Evolutionary conservation across 2,888 invertebrate species (phyloP).

Genomic region (Clitarchus hookeri): DNA sequence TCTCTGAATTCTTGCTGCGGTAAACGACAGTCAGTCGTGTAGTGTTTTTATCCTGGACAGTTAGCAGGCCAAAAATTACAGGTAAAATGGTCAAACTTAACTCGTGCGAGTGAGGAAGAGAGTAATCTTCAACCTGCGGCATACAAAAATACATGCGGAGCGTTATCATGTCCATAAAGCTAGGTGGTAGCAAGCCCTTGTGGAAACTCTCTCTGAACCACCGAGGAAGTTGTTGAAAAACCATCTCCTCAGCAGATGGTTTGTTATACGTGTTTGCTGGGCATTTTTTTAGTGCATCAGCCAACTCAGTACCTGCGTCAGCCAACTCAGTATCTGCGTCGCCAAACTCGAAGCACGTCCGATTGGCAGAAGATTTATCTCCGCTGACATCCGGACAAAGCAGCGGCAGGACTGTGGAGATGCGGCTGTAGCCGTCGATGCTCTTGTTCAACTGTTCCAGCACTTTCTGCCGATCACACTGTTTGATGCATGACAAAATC

Average conservation of each 20-base stretch:
- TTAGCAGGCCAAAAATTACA: slow-evolving; percentile 60
- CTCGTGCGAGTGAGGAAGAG: slow-evolving; percentile 62
- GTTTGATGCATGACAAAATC: background rate
- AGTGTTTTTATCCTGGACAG: background rate
- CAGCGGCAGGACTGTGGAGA: background rate
- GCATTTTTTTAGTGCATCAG: background rate
- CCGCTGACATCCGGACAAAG: background rate
- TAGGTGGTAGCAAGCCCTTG: slow-evolving; percentile 64
- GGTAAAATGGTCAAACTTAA: slow-evolving; percentile 66
- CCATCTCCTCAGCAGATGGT: slow-evolving; percentile 34
- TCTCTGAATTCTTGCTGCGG: background rate
- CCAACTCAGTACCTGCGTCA: background rate
- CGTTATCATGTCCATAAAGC: slow-evolving; percentile 71
- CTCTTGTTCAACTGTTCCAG: background rate
- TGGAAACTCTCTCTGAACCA: slow-evolving; percentile 71
- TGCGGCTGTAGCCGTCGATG: background rate
- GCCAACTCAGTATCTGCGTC: background rate
- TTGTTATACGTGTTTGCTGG: background rate
- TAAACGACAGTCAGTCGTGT: background rate
- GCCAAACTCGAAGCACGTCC: background rate
- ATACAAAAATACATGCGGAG: slow-evolving; percentile 67
- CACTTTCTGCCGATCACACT: background rate
- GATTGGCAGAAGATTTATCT: background rate
- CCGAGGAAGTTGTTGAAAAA: slow-evolving; percentile 54
- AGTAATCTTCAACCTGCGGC: slow-evolving; percentile 74